Evolutionary conservation across 2,113 vertebrate species (phyloP).

Genomic region (Melanerpes aurifrons): DNA sequence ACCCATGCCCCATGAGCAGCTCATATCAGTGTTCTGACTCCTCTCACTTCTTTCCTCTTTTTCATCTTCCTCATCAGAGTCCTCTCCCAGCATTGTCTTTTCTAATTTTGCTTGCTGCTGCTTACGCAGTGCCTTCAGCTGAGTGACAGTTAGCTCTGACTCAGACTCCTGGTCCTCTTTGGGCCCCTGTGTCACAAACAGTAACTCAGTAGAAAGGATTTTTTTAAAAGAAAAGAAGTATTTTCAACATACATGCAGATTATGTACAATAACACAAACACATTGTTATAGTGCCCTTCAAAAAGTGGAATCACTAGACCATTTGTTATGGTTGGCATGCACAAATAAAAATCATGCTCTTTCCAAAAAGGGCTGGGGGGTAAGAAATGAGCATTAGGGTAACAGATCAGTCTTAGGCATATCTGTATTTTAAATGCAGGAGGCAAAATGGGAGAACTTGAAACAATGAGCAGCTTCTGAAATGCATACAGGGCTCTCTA

Average conservation of each 20-base stretch:
- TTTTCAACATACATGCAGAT: not conserved
- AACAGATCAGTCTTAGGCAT: not conserved
- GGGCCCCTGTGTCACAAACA: constrained; percentile 83
- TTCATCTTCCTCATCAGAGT: constrained; percentile 86
- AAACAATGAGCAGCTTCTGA: rapidly evolving
- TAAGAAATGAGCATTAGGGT: not conserved
- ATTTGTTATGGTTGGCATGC: not conserved
- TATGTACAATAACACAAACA: not conserved
- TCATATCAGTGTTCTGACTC: constrained; percentile 79
- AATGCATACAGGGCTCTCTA: rapidly evolving
- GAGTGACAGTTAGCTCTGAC: constrained; percentile 90
- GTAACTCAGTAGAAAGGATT: not conserved
- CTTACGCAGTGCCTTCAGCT: constrained; percentile 85
- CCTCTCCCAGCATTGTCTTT: constrained; percentile 91
- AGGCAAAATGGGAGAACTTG: rapidly evolving
- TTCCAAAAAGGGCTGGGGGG: not conserved
- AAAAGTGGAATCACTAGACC: not conserved
- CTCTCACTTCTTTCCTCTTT: constrained; percentile 59
- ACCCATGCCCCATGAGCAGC: constrained; percentile 97
- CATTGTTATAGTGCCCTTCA: not conserved
- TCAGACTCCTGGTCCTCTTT: constrained; percentile 92
- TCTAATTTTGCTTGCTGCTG: constrained; percentile 88
- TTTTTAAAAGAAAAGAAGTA: not conserved
- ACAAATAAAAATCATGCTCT: not conserved
- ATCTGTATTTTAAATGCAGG: not conserved